Percentiles rank a stretch among this genome's conserved stretches.
Evolutionary conservation across 2,888 invertebrate genomes (phyloP).

Genomic region (Lepidonotus clava): DNA sequence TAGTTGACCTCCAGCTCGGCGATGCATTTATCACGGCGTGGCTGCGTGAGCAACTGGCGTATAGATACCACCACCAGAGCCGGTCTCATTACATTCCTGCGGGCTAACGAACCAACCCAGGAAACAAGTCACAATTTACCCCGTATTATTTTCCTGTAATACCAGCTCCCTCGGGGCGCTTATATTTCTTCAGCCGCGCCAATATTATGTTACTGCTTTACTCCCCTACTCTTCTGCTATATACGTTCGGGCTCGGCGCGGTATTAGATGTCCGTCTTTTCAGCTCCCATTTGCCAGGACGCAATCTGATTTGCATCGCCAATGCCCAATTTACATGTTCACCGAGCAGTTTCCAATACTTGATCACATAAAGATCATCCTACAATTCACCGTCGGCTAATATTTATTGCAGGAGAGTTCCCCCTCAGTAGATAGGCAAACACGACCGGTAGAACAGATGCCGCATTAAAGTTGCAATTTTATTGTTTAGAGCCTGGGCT

Average conservation of each 20-base stretch:
- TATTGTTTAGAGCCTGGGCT: constrained; percentile 1
- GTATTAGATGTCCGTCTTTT: constrained; percentile 19
- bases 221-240: constrained; percentile 7
- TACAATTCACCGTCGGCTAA: constrained; percentile 24
- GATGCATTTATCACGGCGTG: not conserved
- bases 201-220: constrained; percentile 15
- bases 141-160: constrained; percentile 40
- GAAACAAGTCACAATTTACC: constrained; percentile 45
- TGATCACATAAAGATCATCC: constrained; percentile 42
- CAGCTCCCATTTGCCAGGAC: constrained; percentile 30
- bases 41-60: not conserved
- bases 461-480: constrained; percentile 35
- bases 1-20: not conserved
- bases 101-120: constrained; percentile 40
- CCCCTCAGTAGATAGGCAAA: constrained; percentile 21
- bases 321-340: constrained; percentile 44
- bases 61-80: constrained; percentile 6
- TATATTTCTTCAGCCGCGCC: constrained; percentile 10
- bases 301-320: constrained; percentile 46
- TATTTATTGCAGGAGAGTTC: constrained; percentile 14
- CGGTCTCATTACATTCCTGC: not conserved
- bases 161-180: constrained; percentile 37
- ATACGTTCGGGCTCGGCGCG: not conserved
- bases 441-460: constrained; percentile 18
- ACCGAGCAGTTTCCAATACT: constrained; percentile 12